Evolutionary conservation across 2,888 invertebrate genomes (phyloP).

Genomic region (Junonia oenone): DNA sequence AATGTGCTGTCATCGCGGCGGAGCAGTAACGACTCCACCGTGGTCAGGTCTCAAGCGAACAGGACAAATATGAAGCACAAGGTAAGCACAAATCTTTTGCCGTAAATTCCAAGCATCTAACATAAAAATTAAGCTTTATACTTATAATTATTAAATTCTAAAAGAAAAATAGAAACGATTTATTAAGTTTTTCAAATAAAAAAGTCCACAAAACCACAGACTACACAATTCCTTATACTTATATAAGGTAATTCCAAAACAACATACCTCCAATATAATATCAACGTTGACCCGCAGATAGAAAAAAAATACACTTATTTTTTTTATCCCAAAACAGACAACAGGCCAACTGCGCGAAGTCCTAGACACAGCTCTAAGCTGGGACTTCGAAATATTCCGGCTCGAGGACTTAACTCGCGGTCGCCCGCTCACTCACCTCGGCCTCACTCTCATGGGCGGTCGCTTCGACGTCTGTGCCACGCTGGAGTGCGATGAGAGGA

Average conservation of each 20-base stretch:
- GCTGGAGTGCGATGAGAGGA: conserved; percentile 91
- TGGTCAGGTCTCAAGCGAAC: conserved; percentile 71
- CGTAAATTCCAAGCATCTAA: too few relatives aligned
- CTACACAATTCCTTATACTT: too few relatives aligned
- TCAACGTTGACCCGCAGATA: too few relatives aligned
- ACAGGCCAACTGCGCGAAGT: conserved; percentile 87
- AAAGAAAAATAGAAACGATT: too few relatives aligned
- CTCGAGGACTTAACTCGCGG: conserved; percentile 90
- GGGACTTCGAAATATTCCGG: conserved; percentile 97
- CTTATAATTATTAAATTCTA: too few relatives aligned
- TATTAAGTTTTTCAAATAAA: too few relatives aligned
- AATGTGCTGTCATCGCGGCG: conserved; percentile 87
- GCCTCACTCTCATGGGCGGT: conserved; percentile 89
- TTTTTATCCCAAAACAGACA: conserved; percentile 50
- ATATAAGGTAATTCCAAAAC: too few relatives aligned
- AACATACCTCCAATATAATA: too few relatives aligned
- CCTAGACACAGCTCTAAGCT: conserved; percentile 88
- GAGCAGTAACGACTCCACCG: conserved; percentile 91
- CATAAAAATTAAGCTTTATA: neutral
- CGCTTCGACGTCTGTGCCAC: conserved; percentile 92
- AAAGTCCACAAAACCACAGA: too few relatives aligned
- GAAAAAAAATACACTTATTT: neutral
- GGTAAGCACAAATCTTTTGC: too few relatives aligned
- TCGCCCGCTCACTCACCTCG: conserved; percentile 92
- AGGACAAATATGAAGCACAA: conserved; percentile 74